Conservation (phyloP, 2,797 vertebrate species). For the Anas flavirostris region DNA sequence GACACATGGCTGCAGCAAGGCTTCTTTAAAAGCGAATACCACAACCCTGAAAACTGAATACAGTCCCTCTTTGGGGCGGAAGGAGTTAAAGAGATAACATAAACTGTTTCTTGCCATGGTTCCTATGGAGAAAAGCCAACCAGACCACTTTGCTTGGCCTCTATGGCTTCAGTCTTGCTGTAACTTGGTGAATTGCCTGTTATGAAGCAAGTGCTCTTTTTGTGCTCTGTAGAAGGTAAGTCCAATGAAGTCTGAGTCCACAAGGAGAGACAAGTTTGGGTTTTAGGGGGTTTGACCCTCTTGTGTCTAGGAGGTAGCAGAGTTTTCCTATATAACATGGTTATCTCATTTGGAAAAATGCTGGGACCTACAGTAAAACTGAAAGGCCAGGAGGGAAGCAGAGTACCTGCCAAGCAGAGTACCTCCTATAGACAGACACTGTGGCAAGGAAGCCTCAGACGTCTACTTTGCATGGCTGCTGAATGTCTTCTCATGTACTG, state of each 20-base stretch:
- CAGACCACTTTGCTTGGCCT: not conserved
- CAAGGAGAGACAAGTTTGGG: not conserved
- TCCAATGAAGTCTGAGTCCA: not conserved
- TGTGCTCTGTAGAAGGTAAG: not conserved
- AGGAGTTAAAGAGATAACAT: not conserved
- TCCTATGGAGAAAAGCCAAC: not conserved
- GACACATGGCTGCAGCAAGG: not conserved
- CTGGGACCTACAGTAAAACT: not conserved
- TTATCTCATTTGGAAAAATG: not conserved
- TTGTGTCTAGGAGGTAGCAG: not conserved
- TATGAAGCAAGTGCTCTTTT: not conserved
- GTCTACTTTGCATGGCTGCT: not conserved
- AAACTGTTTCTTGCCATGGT: not conserved
- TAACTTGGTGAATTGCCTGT: not conserved
- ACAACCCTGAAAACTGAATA: not conserved
- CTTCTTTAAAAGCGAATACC: not conserved
- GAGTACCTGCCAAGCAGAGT: rapidly evolving
- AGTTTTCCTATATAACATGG: not conserved
- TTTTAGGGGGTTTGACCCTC: not conserved
- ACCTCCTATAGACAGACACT: not conserved
- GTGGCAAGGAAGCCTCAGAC: not conserved
- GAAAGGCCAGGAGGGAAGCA: not conserved
- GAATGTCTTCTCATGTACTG: not conserved
- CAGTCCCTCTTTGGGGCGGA: not conserved
- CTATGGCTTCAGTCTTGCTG: not conserved